phyloP scores from a whole-genome alignment of 2,797 vertebrate species.

The Anas georgica region DNA sequence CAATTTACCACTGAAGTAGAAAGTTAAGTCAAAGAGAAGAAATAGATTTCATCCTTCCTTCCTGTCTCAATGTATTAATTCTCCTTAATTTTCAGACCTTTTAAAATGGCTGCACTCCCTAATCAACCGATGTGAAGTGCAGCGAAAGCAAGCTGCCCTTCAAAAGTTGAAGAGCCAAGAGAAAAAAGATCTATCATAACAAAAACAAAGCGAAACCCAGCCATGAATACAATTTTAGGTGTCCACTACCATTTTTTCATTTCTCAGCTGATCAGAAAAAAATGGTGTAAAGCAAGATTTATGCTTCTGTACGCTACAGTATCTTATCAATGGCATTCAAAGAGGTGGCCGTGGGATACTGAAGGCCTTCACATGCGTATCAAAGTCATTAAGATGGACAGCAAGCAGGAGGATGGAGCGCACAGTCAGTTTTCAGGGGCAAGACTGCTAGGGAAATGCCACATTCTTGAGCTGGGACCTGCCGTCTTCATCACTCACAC shows the following conservation, averaged over 20 bases:
- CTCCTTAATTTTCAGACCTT: neutral
- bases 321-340: neutral
- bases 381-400: neutral
- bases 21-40: neutral
- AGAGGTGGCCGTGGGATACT: neutral
- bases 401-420: neutral
- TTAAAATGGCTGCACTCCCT: neutral
- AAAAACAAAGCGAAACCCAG: neutral
- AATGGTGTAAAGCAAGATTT: neutral
- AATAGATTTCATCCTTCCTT: neutral
- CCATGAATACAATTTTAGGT: neutral
- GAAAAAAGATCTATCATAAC: neutral
- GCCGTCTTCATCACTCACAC: fast-evolving
- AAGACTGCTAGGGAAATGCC: fast-evolving
- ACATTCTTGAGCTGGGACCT: fast-evolving
- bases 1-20: neutral
- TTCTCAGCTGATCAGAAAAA: neutral
- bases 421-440: neutral
- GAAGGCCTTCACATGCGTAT: neutral
- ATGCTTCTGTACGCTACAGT: neutral
- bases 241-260: neutral
- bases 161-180: neutral
- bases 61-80: neutral
- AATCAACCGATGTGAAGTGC: neutral
- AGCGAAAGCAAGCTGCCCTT: neutral